Evolutionary conservation across 2,888 invertebrate genomes (phyloP), one percentile per base, ranked within the genome.

Genomic region (Lithophane socia): DNA sequence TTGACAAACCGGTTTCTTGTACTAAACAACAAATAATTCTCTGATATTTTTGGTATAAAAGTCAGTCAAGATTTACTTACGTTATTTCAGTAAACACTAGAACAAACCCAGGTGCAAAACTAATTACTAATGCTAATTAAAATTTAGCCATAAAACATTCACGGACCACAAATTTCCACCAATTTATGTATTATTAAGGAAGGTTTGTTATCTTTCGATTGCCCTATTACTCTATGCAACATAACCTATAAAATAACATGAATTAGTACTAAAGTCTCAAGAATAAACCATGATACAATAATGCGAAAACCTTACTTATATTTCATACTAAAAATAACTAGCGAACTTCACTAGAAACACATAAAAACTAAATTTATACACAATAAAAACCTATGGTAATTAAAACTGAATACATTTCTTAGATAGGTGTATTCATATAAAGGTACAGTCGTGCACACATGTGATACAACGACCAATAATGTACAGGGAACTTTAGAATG

Each of bases 301-400:
- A 78, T 68, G 71, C 74, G 16, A 70, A 82, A 73, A 37, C n/a
- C 37, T 24, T 42, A 37, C 60, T 60, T 54, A 49, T 73, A 82
- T 60, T 71, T 71, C 49, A 79, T 56, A 60, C 44, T 69, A 79
- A 54, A 70, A 73, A 77, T 73, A 73, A 67, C 65, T n/a, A 73
- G 16, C 21, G 54, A 65, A 74, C 60, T 64, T 75, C 60, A 75
- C 73, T 54, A 73, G 18, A 79, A 78, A 67, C 75, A 58, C 78
- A 84, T 82, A 75, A 82, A 83, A 84, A 76, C 65, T 63, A 72
- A 79, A 75, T 84, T 86, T 86, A 87, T 84, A 69, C 65, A 75
- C 74, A 88, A 89, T 89, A 91, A 91, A 91, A 92, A 91, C 88
- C 86, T 82, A 91, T 89, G 82, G 90, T 90, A 92, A 93, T 94